Evolutionary conservation across 2,113 vertebrate genomes (phyloP), one percentile per base, ranked within the genome.

Genomic region (Theristicus caerulescens): DNA sequence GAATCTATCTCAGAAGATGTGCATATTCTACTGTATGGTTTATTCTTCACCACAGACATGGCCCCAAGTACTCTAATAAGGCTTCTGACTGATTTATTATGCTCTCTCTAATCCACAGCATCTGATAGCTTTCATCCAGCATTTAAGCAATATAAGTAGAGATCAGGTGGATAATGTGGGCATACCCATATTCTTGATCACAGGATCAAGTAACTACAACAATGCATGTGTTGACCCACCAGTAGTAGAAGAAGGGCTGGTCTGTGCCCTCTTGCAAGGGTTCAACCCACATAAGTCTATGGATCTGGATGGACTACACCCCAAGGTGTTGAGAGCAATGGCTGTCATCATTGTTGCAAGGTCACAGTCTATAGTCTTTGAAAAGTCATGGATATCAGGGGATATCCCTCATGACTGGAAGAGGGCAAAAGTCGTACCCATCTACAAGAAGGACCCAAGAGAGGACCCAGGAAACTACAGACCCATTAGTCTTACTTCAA

Each of bases 21-120:
- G 27, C 7, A 44, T 34, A 29, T 49, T 70, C 32, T 51, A 27
- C 16, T 46, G 21, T 18, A 20, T 16, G 7, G 9, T 57, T 76
- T 0, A 0, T n/a, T 66, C 31, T 82, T 57, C 70, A 64, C 11
- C 22, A 36, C n/a, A 1, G 10, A 10, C 27, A 25, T 4, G 55
- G 9, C 9, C 38, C 13, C 42, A 46, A 16, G 7, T 46, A 51
- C 34, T 54, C 38, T 67, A 52, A 47, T 67, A 38, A 77, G 24
- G 32, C 24, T 62, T 70, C 24, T 69, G 36, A 20, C 22, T 10
- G 16, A 44, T 44, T 64, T 77, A 42, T 51, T 77, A 7, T 44
- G 24, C 6, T 51, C 7, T 46, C 4, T 61, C 18, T 42, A 55
- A 69, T 42, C 12, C 49, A 36, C 26, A 76, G 7, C 15, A 36